phyloP scores from a whole-genome alignment of 2,797 vertebrate species.

The Hippocampus kuda region DNA sequence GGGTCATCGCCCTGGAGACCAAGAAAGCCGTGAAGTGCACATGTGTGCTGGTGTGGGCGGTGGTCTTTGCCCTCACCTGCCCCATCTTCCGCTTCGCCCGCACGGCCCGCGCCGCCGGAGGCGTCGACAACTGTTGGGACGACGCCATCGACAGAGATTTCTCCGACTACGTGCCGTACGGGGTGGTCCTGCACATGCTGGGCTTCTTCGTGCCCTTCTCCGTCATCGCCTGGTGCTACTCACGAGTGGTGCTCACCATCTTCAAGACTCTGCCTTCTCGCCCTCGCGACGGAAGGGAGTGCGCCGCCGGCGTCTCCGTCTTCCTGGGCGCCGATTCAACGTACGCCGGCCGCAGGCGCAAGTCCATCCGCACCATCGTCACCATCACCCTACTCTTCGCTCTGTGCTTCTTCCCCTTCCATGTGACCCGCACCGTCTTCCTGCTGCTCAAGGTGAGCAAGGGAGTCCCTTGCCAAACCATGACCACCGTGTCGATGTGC shows the following conservation, averaged over 20 bases:
- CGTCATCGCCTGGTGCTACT: constrained; percentile 79
- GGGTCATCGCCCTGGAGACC: constrained; percentile 70
- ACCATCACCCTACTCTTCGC: constrained; percentile 76
- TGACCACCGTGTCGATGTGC: constrained; percentile 73
- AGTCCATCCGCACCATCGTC: constrained; percentile 75
- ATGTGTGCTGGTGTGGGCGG: constrained; percentile 70
- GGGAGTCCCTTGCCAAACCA: constrained; percentile 65
- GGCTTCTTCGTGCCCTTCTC: constrained; percentile 76
- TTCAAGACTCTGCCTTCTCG: constrained; percentile 67
- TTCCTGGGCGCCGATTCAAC: constrained; percentile 60
- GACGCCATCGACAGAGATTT: constrained; percentile 77
- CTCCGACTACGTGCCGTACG: constrained; percentile 72
- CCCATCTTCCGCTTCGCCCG: constrained; percentile 77
- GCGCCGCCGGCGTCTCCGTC: constrained; percentile 46
- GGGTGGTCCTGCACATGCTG: constrained; percentile 72
- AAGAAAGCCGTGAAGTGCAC: constrained; percentile 71
- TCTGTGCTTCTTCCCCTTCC: constrained; percentile 75
- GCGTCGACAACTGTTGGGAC: constrained; percentile 67
- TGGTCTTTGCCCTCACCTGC: constrained; percentile 73
- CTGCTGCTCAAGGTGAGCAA: constrained; percentile 67
- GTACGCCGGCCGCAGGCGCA: constrained; percentile 68
- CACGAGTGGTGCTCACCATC: constrained; percentile 72
- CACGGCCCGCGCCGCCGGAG: constrained; percentile 56
- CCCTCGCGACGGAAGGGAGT: constrained; percentile 32
- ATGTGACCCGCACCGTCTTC: constrained; percentile 73